Base-by-base conservation (phyloP, 2,888 invertebrate species). In the Lutraria lutraria region DNA sequence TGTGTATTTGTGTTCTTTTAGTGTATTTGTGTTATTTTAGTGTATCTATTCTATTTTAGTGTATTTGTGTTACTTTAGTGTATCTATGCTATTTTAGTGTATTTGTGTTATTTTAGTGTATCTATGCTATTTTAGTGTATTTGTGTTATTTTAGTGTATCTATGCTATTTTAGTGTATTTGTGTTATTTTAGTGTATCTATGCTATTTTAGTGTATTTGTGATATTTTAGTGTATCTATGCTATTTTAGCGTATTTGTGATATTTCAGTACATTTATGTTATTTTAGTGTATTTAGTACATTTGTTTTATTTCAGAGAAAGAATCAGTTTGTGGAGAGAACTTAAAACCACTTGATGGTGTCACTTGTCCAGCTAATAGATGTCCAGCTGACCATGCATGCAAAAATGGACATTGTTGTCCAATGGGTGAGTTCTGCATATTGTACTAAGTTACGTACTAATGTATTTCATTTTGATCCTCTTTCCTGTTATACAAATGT, bases 361-460 rank as follows among this genome's bases (percentile, higher is more conserved):
- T 21, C 2, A 16, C 63, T 13, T 87, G 87, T 79, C 43, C 43
- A 0, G 0, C 12, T 0, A 10, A 15, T 0, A 43, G 43, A 34
- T 87, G 87, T 56, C 87, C 79, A 4, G 79, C 43, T 31, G 60
- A 56, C 10, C 83, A 52, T 52, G 79, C 34, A n/a, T 87, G 87
- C 53, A 79, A 43, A 31, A 29, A 68, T 12, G 43, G 63, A 12
- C 80, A 63, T 53, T 87, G 87, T 21, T 87, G 87, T 53, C 87
- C 87, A 2, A 10, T 19, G 80, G 80, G 87, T 87, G 25, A 76
- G 76, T 76, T 31, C 21, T 68, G 25, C 10, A 0, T n/a, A 43
- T 43, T 2, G 4, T n/a, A n/a, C n/a, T n/a, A n/a, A n/a, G n/a
- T n/a, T n/a, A n/a, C n/a, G n/a, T n/a, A n/a, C n/a, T n/a, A n/a